Evolutionary conservation across 2,888 invertebrate genomes (phyloP), one percentile per base, ranked within the genome.

Genomic region (Dryococelus australis): DNA sequence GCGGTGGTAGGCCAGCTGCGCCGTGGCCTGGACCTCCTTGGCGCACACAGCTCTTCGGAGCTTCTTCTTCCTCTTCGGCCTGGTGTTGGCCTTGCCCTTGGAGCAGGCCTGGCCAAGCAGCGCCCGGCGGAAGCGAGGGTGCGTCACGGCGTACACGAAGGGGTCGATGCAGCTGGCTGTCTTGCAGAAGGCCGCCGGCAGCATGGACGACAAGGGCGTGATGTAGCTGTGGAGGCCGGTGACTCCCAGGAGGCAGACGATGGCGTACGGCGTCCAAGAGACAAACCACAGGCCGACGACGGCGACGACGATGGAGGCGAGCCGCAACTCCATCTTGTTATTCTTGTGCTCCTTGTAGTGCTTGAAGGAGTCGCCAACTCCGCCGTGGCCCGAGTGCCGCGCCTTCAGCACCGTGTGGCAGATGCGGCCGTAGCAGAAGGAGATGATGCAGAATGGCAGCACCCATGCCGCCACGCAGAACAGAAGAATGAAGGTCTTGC

Each of bases 231-330:
- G 94, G 90, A 94, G 92, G 4, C 95, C 95, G 88, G 94, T 94
- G 89, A 96, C 95, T 0, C 97, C 97, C 35, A 97, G 91, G 51
- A 97, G 93, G 24, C 97, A 95, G 0, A 97, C 95, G 0, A 95
- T 92, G 0, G 97, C 95, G 91, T 97, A 97, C 0, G 97, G 97
- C 0, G 96, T 96, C 97, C 97, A 97, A 0, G 97, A 95, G 16
- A 95, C 90, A 90, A 97, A 95, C 95, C 97, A 97, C 89, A 97
- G 91, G 0, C 94, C 94, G 88, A 97, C 96, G 0, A 97, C 95
- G 35, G 94, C 93, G 87, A 96, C 94, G 3, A 87, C 88, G 47
- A 88, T 79, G n/a, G 53, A 84, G 0, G 91, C 91, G 27, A 91
- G 90, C 78, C 91, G 90, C 20, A 96, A 92, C 92, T 97, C 97